Base-by-base conservation (phyloP, 2,797 vertebrate genomes). In the Alectoris magna region DNA sequence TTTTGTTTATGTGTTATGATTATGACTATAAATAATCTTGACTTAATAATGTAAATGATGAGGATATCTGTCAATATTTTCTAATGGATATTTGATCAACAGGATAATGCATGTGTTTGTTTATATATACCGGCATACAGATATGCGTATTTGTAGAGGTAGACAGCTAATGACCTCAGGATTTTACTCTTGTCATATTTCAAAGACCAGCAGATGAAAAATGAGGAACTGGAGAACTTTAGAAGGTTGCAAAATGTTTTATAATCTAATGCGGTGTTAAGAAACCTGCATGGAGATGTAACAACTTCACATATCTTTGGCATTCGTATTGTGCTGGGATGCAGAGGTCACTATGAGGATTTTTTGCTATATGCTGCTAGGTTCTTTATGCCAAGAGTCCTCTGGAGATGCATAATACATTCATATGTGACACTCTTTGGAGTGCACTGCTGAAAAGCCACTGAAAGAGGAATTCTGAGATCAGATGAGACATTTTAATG, bases 1-100 rank as follows among this genome's bases (percentile, higher is more conserved):
- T 78, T n/a, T 36, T 78, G 49, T 55, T 91, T 84, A 73, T 34
- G 51, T 58, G 29, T n/a, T 76, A 38, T 79, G 84, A 73, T 91
- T 89, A 78, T 64, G 3, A 3, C 9, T 64, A 58, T 79, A 92
- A 90, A 64, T 86, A 22, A 38, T 76, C 18, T 62, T 93, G 63
- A 83, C 46, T 82, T 75, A 72, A 83, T 78, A 70, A 89, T 59
- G 64, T 73, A 49, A n/a, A 62, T 81, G 78, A 83, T 91, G 67
- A 60, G 12, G 16, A 3, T 70, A 44, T 48, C 39, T 56, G 11
- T 72, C 75, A 62, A 14, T 46, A 72, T 10, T 84, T 81, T 1
- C 38, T 22, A 64, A 14, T 55, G 4, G 38, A 17, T 49, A 8
- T 41, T 8, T n/a, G 24, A 51, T 58, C 39, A 77, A 71, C 26